phyloP scores from a whole-genome alignment of 2,797 vertebrate species.

The Myoxocephalus aenaeus region DNA sequence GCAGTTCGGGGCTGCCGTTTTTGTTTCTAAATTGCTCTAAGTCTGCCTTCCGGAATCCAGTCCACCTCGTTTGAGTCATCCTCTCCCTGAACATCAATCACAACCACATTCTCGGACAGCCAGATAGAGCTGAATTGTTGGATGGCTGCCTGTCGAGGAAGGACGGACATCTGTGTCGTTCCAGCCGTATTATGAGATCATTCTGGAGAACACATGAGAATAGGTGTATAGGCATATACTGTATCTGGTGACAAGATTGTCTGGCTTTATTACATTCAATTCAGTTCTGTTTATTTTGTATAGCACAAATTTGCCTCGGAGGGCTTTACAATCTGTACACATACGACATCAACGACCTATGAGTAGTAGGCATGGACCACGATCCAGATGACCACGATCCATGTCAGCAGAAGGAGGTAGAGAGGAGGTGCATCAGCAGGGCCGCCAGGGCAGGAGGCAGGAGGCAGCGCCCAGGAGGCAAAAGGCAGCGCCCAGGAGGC shows the following conservation, averaged over 20 bases:
- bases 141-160: slow-evolving; percentile 27
- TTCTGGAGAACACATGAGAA: slow-evolving; percentile 15
- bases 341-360: too few species aligned
- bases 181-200: slow-evolving; percentile 24
- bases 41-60: slow-evolving; percentile 58
- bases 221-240: background rate
- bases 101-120: slow-evolving; percentile 54
- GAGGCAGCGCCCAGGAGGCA: too few species aligned
- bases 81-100: slow-evolving; percentile 55
- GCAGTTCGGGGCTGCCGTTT: slow-evolving; percentile 52
- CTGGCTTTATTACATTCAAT: slow-evolving; percentile 4
- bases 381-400: too few species aligned
- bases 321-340: too few species aligned
- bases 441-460: too few species aligned
- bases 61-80: slow-evolving; percentile 43
- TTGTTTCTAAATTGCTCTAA: slow-evolving; percentile 59
- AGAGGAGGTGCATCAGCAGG: too few species aligned
- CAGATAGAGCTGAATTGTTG: slow-evolving; percentile 14
- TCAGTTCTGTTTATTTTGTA: too few species aligned
- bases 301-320: too few species aligned
- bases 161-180: slow-evolving; percentile 8
- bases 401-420: too few species aligned
- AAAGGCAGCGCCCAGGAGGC: too few species aligned
- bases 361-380: too few species aligned
- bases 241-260: slow-evolving; percentile 26